A percentile compares a stretch with the other conserved stretches of the same genome.
phyloP scores from a whole-genome alignment of 2,113 vertebrate genomes.

The Indicator maculatus region DNA sequence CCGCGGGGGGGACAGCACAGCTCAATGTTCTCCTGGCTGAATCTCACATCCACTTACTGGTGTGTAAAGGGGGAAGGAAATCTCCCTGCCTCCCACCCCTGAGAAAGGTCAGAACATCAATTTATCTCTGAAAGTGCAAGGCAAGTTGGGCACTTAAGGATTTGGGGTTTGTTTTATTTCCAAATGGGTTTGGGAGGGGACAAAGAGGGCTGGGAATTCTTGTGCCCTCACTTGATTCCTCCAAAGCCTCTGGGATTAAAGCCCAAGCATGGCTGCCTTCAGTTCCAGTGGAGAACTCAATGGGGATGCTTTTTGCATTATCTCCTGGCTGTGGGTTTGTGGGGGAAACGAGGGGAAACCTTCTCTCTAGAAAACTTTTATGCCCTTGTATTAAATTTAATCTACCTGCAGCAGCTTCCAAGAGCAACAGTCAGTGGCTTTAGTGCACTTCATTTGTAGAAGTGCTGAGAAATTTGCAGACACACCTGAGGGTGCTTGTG shows the following conservation, averaged over 20 bases:
- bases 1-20: neutral
- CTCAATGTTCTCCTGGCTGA: neutral
- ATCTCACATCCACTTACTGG: conserved; percentile 7
- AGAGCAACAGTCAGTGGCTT: fast-evolving
- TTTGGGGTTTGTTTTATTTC: neutral
- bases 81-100: neutral
- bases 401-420: neutral
- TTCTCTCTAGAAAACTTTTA: neutral
- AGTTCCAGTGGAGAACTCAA: neutral
- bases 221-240: neutral
- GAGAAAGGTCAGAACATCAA: neutral
- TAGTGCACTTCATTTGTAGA: neutral
- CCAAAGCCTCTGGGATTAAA: neutral
- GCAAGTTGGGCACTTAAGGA: neutral
- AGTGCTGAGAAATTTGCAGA: neutral
- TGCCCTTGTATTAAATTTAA: neutral
- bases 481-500: neutral
- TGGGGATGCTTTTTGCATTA: neutral
- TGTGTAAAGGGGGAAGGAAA: neutral
- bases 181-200: neutral
- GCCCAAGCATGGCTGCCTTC: neutral
- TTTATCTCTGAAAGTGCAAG: neutral
- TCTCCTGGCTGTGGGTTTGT: neutral
- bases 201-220: neutral
- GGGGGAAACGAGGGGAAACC: neutral